These are phyloP conservation scores for Hemibagrus wyckioides DNA, from an alignment of 2,113 vertebrate genomes.

Conservation along the genomic window DNA sequence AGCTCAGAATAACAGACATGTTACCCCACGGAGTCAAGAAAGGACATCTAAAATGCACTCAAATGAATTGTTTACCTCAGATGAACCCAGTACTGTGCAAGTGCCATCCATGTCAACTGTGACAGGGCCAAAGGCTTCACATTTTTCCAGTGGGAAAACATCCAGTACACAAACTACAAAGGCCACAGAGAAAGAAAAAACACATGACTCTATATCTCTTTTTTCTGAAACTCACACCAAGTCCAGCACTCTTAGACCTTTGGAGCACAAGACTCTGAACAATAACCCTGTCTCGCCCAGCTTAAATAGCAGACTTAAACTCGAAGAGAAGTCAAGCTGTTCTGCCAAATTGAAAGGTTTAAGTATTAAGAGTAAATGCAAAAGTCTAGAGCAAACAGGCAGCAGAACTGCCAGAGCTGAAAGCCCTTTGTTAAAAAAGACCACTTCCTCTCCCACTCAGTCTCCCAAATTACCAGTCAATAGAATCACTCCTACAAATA, in stretches of 20 bases:
- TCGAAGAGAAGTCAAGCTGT: slow-evolving; percentile 65
- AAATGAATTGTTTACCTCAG: slow-evolving; percentile 29
- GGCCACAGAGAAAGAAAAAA: slow-evolving; percentile 69
- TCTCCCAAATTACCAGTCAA: slow-evolving; percentile 62
- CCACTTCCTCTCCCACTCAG: slow-evolving; percentile 64
- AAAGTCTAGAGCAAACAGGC: slow-evolving; percentile 61
- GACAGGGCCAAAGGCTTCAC: slow-evolving; percentile 62
- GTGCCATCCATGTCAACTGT: slow-evolving; percentile 47
- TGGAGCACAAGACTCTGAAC: slow-evolving; percentile 61
- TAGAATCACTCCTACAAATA: slow-evolving; percentile 29
- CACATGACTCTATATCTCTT: slow-evolving; percentile 52
- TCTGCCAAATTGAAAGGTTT: slow-evolving; percentile 79
- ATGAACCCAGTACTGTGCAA: slow-evolving; percentile 44
- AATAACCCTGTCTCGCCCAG: slow-evolving; percentile 65
- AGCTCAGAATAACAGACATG: slow-evolving; percentile 27
- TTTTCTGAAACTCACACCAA: slow-evolving; percentile 59
- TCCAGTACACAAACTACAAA: slow-evolving; percentile 52
- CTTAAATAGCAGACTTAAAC: slow-evolving; percentile 65
- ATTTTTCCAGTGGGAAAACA: slow-evolving; percentile 43
- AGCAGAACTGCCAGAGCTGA: slow-evolving; percentile 53
- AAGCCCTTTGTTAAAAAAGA: slow-evolving; percentile 67
- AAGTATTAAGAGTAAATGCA: slow-evolving; percentile 76
- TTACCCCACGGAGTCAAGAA: slow-evolving; percentile 41
- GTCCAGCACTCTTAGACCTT: slow-evolving; percentile 55
- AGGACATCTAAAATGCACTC: slow-evolving; percentile 38